A percentile compares a stretch with the other conserved stretches of the same genome.
Conservation (phyloP, 2,113 vertebrate species). For the Oxygymnocypris stewartii region DNA sequence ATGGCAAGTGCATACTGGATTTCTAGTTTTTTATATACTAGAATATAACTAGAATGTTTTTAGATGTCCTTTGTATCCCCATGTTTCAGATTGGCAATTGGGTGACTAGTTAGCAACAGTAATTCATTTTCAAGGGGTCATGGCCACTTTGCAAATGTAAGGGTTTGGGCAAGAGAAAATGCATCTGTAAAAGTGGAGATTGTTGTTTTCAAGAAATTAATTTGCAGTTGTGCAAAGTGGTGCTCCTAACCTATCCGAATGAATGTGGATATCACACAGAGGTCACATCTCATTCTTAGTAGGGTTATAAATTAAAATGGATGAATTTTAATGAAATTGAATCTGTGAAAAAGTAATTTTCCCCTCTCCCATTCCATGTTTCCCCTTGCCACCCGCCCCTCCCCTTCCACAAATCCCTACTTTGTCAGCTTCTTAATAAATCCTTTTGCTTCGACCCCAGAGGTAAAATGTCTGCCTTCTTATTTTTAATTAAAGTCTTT, state of each 20-base stretch:
- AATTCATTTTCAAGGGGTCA: not conserved
- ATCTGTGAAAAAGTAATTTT: conserved; percentile 31
- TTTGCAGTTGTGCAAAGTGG: not conserved
- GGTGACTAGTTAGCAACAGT: not conserved
- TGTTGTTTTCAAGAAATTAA: not conserved
- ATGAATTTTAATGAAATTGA: conserved; percentile 3
- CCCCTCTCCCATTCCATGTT: conserved; percentile 49
- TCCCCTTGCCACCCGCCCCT: not conserved
- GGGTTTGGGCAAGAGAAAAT: not conserved
- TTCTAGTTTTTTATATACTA: conserved; percentile 43
- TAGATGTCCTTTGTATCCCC: conserved; percentile 28
- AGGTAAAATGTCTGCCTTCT: conserved; percentile 59
- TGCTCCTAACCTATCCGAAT: not conserved
- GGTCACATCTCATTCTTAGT: not conserved
- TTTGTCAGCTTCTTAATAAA: conserved; percentile 73
- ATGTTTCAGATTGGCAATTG: conserved; percentile 21
- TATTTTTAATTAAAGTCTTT: conserved; percentile 43
- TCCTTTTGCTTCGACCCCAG: conserved; percentile 62
- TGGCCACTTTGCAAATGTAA: not conserved
- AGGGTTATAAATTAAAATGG: not conserved
- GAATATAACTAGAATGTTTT: conserved; percentile 22
- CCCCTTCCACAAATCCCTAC: conserved; percentile 41
- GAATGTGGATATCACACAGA: not conserved
- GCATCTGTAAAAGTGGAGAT: not conserved
- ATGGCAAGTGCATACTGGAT: conserved; percentile 30